phyloP scores from a whole-genome alignment of 2,888 invertebrate genomes.

The Cactoblastis cactorum region DNA sequence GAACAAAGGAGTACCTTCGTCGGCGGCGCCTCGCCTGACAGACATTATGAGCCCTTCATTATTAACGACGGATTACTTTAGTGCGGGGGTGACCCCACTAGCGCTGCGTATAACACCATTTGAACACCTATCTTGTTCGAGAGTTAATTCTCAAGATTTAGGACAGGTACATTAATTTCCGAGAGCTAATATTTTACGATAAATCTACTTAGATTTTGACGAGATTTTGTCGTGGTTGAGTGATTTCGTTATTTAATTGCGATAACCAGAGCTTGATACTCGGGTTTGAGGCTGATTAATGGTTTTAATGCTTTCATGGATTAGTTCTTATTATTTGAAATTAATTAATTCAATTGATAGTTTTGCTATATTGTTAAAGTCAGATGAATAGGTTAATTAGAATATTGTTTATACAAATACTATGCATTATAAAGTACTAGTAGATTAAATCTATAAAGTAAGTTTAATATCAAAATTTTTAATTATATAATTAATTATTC shows the following conservation, averaged over 20 bases:
- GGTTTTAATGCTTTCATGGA: too few species aligned
- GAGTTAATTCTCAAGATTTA: conserved; percentile 18
- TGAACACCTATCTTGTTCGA: conserved; percentile 29
- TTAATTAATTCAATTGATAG: too few species aligned
- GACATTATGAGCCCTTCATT: conserved; percentile 39
- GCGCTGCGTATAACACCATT: conserved; percentile 30
- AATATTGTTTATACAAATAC: too few species aligned
- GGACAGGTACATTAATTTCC: background rate
- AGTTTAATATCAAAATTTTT: too few species aligned
- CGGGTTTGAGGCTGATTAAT: too few species aligned
- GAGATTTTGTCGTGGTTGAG: background rate
- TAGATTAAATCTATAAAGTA: too few species aligned
- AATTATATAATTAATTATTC: too few species aligned
- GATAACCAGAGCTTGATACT: too few species aligned
- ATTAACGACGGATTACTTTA: conserved; percentile 35
- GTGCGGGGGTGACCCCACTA: conserved; percentile 22
- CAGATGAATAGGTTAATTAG: too few species aligned
- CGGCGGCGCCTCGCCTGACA: conserved; percentile 34
- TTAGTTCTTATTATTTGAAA: too few species aligned
- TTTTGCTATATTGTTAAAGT: too few species aligned
- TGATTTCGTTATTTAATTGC: background rate
- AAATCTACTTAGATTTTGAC: conserved; percentile 13
- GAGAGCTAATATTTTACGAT: background rate
- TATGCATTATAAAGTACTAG: too few species aligned
- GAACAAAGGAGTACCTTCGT: conserved; percentile 32